A percentile compares a stretch with the other conserved stretches of the same genome.
Evolutionary conservation across 2,797 vertebrate genomes (phyloP).

Genomic region (Liparis tanakae): DNA sequence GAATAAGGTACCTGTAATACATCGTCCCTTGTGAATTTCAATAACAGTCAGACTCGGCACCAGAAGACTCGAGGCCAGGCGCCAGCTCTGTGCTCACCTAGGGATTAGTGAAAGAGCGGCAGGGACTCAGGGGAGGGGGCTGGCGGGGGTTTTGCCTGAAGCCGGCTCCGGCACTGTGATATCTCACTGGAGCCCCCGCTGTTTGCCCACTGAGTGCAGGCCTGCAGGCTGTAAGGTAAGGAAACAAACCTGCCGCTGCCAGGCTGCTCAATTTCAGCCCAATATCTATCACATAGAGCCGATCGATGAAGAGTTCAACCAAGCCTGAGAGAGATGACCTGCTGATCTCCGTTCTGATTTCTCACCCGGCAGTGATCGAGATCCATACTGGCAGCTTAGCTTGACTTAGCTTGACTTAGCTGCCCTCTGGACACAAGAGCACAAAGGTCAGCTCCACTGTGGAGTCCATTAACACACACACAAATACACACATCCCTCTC

Average conservation of each 20-base stretch:
- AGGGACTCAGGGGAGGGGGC: slow-evolving; percentile 35
- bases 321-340: slow-evolving; percentile 66
- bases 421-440: slow-evolving; percentile 66
- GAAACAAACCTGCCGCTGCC: slow-evolving; percentile 54
- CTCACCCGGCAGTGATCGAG: slow-evolving; percentile 69
- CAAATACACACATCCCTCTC: slow-evolving; percentile 39
- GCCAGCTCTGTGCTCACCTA: slow-evolving; percentile 21
- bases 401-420: slow-evolving; percentile 71
- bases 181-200: slow-evolving; percentile 40
- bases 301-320: slow-evolving; percentile 65
- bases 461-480: slow-evolving; percentile 59
- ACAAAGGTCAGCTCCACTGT: slow-evolving; percentile 64
- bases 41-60: slow-evolving; percentile 54
- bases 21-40: slow-evolving; percentile 76
- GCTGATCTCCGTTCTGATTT: slow-evolving; percentile 73
- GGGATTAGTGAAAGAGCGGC: slow-evolving; percentile 37
- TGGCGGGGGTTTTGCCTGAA: slow-evolving; percentile 51
- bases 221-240: slow-evolving; percentile 44
- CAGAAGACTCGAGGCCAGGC: slow-evolving; percentile 74
- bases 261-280: slow-evolving; percentile 67
- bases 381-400: slow-evolving; percentile 76
- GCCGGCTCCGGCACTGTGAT: slow-evolving; percentile 24
- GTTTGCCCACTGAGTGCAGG: slow-evolving; percentile 40
- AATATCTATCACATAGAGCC: slow-evolving; percentile 54
- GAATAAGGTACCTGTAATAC: slow-evolving; percentile 80